Evolutionary conservation across 2,113 vertebrate species (phyloP), one percentile per base, ranked within the genome.

Genomic region (Aegithalos caudatus): DNA sequence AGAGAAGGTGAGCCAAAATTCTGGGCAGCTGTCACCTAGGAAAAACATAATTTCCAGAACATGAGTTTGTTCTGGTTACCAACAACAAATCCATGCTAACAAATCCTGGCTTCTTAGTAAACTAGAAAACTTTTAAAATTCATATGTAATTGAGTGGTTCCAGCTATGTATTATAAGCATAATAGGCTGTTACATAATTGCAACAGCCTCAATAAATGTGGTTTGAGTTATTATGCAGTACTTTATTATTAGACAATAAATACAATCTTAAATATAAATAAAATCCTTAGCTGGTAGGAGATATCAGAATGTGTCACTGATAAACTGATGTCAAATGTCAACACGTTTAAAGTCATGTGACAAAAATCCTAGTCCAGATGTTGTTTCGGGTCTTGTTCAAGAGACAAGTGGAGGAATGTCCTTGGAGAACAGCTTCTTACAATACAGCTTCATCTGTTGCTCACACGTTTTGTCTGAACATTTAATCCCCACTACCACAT

Each of bases 131-230:
- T 54, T 91, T 42, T 88, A 79, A 53, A 96, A 94, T 94, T 84
- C 33, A 28, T 85, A 78, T 62, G 37, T 82, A 97, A 94, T 74
- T 89, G 37, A 86, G 72, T 54, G 51, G 58, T 93, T 88, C 87
- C 94, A 95, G 79, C 48, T 97, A 96, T 23, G 47, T 91, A 96
- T 93, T 96, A 88, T 70, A 92, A 96, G 89, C 91, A 95, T 96
- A 94, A 94, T 87, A 86, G 67, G 23, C 15, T 48, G 65, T 95
- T 96, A 95, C 81, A 94, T 95, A 97, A 95, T 80, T 72, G 73
- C 64, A 89, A 69, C 61, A 80, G 45, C 35, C 73, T 94, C 58
- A 73, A 23, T 87, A 93, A 97, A 95, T 95, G 90, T 97, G 95
- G 85, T 93, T 96, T 96, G 50, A 94, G 77, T 97, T 96, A 95